These are phyloP conservation scores for Drosophila sordidula DNA, from an alignment of 2,888 invertebrate genomes.

Conservation along the genomic window DNA sequence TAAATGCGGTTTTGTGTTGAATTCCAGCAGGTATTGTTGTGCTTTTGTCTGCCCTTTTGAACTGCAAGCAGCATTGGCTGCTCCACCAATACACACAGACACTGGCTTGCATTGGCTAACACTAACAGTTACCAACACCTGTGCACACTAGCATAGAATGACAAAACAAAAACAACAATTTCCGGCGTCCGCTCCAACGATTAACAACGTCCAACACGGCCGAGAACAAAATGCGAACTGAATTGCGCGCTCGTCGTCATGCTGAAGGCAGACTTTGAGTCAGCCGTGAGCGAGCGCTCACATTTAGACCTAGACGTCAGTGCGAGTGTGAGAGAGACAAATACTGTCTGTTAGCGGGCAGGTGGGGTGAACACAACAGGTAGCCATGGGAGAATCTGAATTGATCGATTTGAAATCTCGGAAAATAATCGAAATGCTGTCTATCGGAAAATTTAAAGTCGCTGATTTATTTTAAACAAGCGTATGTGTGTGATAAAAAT, in stretches of 20 bases:
- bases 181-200: slow-evolving; percentile 34
- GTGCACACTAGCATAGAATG: slow-evolving; percentile 53
- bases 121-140: slow-evolving; percentile 61
- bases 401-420: slow-evolving; percentile 43
- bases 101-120: slow-evolving; percentile 63
- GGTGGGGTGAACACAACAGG: slow-evolving; percentile 55
- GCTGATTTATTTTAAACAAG: not conserved
- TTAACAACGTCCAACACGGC: slow-evolving; percentile 59
- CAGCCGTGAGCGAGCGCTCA: slow-evolving; percentile 47
- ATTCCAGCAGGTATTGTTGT: slow-evolving; percentile 33
- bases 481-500: too few relatives aligned
- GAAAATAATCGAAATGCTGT: slow-evolving; percentile 9
- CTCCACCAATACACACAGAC: slow-evolving; percentile 55
- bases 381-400: slow-evolving; percentile 43
- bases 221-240: slow-evolving; percentile 77
- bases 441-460: slow-evolving; percentile 1
- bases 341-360: slow-evolving; percentile 32
- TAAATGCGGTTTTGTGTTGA: slow-evolving; percentile 41
- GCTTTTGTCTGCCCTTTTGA: slow-evolving; percentile 68
- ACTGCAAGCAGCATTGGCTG: slow-evolving; percentile 71
- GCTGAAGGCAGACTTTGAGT: slow-evolving; percentile 57
- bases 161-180: slow-evolving; percentile 50
- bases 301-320: slow-evolving; percentile 34
- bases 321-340: slow-evolving; percentile 49
- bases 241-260: slow-evolving; percentile 52